Conservation (phyloP, 1,140 invertebrate species). For the Habropoda laboriosa region DNA sequence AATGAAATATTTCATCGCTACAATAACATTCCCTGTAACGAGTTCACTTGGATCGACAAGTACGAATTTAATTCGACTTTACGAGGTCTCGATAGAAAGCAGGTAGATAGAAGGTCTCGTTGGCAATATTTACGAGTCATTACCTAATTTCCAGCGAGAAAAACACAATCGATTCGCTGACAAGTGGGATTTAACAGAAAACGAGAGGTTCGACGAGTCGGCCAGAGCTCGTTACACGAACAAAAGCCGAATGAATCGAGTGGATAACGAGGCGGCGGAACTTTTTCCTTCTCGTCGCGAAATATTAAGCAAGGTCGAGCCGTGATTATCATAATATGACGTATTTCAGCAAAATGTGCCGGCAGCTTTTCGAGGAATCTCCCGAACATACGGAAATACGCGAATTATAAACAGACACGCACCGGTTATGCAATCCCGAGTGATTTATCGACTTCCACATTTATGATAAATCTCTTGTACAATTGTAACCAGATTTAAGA, state of each 20-base stretch:
- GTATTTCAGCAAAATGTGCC: background rate
- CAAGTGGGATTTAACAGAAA: background rate
- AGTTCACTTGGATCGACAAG: background rate
- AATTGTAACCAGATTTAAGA: too few species aligned
- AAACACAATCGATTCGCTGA: background rate
- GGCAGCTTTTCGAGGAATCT: background rate
- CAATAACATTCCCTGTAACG: background rate
- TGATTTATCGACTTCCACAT: background rate
- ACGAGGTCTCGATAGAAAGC: background rate
- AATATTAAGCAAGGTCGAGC: slow-evolving; percentile 17
- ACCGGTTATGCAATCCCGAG: background rate
- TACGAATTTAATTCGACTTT: background rate
- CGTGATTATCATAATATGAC: background rate
- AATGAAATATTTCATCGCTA: background rate
- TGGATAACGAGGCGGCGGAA: background rate
- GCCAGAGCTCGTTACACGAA: background rate
- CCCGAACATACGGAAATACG: background rate
- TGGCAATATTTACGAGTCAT: background rate
- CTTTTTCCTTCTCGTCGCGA: background rate
- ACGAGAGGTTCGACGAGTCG: background rate
- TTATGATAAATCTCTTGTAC: background rate
- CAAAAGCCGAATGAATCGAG: background rate
- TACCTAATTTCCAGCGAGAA: background rate
- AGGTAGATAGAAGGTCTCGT: background rate
- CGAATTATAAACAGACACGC: background rate